Evolutionary conservation across 2,113 vertebrate genomes (phyloP).

Genomic region (Felis catus): DNA sequence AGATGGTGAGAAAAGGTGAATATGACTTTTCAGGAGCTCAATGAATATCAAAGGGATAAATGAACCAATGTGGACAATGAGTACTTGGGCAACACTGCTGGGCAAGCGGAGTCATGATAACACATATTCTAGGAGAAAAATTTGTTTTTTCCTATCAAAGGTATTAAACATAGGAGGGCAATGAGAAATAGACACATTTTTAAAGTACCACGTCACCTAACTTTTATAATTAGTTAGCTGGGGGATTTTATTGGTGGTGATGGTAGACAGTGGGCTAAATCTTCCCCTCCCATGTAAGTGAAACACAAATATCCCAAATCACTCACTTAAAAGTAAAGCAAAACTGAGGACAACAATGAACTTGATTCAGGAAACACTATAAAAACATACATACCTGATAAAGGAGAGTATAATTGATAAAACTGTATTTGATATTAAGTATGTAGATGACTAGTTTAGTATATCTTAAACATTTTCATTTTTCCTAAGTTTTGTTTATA

Average conservation of each 20-base stretch:
- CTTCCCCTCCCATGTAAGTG: neutral
- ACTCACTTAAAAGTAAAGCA: neutral
- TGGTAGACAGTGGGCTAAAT: neutral
- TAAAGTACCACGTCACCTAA: neutral
- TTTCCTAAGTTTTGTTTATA: neutral
- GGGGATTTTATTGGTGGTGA: neutral
- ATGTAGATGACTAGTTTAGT: neutral
- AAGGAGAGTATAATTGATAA: neutral
- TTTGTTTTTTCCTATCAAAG: neutral
- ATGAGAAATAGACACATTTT: neutral
- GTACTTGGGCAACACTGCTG: neutral
- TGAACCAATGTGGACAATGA: neutral
- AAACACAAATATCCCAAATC: neutral
- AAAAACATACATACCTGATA: neutral
- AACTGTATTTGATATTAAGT: neutral
- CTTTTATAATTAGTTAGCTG: neutral
- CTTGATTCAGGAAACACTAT: neutral
- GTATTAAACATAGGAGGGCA: neutral
- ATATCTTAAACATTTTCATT: neutral
- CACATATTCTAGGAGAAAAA: neutral
- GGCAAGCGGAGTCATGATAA: neutral
- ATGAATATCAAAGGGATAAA: neutral
- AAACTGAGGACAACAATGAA: neutral
- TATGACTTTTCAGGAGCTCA: neutral
- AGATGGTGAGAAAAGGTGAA: neutral